phyloP scores from a whole-genome alignment of 1,140 invertebrate genomes.

The Plectrocnemia conspersa region DNA sequence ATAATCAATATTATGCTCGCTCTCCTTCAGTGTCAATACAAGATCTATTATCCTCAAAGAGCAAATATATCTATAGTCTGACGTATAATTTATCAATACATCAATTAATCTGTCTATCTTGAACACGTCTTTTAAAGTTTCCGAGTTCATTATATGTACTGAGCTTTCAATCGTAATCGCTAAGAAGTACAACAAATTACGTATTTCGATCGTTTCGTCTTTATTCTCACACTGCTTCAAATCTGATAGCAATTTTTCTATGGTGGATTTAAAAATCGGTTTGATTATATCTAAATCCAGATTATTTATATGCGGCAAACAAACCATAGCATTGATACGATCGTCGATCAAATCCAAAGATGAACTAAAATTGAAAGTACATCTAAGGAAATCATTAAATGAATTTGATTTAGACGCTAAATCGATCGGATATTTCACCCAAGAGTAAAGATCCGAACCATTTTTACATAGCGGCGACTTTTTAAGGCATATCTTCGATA shows the following conservation, averaged over 20 bases:
- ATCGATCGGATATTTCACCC: conserved; percentile 63
- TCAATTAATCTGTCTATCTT: conserved; percentile 41
- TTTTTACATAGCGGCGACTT: conserved; percentile 61
- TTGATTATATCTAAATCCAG: conserved; percentile 42
- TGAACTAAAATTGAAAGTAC: conserved; percentile 39
- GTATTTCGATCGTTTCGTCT: conserved; percentile 25
- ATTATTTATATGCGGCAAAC: conserved; percentile 57
- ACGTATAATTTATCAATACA: conserved; percentile 42
- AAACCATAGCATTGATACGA: conserved; percentile 54
- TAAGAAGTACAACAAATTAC: conserved; percentile 51
- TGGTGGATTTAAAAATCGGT: conserved; percentile 38
- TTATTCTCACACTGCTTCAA: conserved; percentile 23
- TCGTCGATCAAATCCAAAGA: conserved; percentile 45
- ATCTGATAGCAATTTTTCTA: conserved; percentile 35
- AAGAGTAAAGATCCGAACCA: conserved; percentile 56
- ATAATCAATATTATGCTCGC: conserved; percentile 45
- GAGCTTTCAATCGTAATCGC: conserved; percentile 53
- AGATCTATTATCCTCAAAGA: conserved; percentile 51
- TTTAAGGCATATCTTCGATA: conserved; percentile 62
- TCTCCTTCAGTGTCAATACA: conserved; percentile 49
- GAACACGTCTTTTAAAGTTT: conserved; percentile 48
- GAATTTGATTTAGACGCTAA: conserved; percentile 46
- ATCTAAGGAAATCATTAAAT: conserved; percentile 43
- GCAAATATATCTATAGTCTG: conserved; percentile 44
- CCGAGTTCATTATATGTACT: conserved; percentile 51